Evolutionary conservation across 1,140 invertebrate species (phyloP).

Genomic region (Temnothorax curvispinosus): DNA sequence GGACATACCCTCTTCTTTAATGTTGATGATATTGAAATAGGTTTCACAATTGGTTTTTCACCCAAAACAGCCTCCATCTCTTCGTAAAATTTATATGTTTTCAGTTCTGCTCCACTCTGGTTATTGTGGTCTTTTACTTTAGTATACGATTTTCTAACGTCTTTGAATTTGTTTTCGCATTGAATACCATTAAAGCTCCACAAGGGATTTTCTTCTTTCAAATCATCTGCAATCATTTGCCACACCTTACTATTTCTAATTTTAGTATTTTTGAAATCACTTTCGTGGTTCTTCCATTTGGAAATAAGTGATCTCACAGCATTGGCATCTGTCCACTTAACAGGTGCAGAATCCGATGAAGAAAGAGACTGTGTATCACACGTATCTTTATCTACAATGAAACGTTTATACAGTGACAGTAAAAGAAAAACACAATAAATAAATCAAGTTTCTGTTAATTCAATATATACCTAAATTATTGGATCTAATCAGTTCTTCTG

Average conservation of each 20-base stretch:
- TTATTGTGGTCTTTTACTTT: conserved; percentile 12
- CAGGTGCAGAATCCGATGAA: not conserved
- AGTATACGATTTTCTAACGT: conserved; percentile 15
- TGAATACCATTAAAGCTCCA: not conserved
- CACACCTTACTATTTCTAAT: conserved; percentile 23
- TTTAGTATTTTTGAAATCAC: not conserved
- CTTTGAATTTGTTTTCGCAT: conserved; percentile 12
- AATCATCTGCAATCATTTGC: conserved; percentile 21
- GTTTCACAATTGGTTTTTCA: conserved; percentile 15
- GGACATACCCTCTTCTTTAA: not conserved
- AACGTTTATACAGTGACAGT: too few relatives aligned
- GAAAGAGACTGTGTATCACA: not conserved
- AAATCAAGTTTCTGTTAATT: too few relatives aligned
- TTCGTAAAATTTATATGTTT: conserved; percentile 26
- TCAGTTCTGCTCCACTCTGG: conserved; percentile 18
- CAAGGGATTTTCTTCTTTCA: conserved; percentile 4
- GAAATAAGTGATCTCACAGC: conserved; percentile 16
- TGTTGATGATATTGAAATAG: conserved; percentile 6
- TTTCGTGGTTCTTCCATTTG: conserved; percentile 1
- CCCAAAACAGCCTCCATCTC: conserved; percentile 3
- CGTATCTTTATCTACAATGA: too few relatives aligned
- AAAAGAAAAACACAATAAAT: too few relatives aligned
- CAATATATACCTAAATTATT: not conserved
- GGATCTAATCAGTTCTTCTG: not conserved
- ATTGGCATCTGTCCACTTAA: conserved; percentile 12